Percentiles rank a stretch among this genome's conserved stretches.
Conservation (phyloP, 2,113 vertebrate genomes). For the Miniopterus natalensis region DNA sequence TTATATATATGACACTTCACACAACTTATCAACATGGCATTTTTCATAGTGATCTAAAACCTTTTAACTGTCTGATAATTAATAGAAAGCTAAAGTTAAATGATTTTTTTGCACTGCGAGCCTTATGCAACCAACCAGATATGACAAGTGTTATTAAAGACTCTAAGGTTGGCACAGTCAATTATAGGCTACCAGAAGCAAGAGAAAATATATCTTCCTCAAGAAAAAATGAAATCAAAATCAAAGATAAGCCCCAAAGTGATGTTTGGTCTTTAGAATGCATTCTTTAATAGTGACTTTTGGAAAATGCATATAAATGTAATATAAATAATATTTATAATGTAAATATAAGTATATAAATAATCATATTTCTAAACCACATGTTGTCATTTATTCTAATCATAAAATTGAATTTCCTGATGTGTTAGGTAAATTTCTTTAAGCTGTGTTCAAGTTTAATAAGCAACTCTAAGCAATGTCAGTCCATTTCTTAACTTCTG, state of each 20-base stretch:
- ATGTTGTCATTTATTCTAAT: slow-evolving; percentile 90
- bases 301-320: slow-evolving; percentile 87
- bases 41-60: slow-evolving; percentile 93
- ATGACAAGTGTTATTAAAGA: slow-evolving; percentile 95
- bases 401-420: slow-evolving; percentile 91
- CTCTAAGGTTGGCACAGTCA: slow-evolving; percentile 93
- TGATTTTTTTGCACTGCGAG: slow-evolving; percentile 95
- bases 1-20: slow-evolving; percentile 84
- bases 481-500: slow-evolving; percentile 91
- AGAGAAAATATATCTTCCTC: slow-evolving; percentile 93
- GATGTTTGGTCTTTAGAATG: slow-evolving; percentile 94
- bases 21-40: slow-evolving; percentile 94
- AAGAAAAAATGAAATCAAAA: slow-evolving; percentile 88
- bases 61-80: slow-evolving; percentile 94
- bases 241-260: slow-evolving; percentile 95
- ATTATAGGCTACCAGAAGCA: slow-evolving; percentile 94
- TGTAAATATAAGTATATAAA: slow-evolving; percentile 85
- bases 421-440: slow-evolving; percentile 92
- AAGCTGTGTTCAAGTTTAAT: slow-evolving; percentile 92
- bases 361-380: slow-evolving; percentile 91
- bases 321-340: not conserved
- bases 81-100: slow-evolving; percentile 93
- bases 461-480: slow-evolving; percentile 90
- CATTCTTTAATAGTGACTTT: slow-evolving; percentile 94
- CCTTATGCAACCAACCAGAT: slow-evolving; percentile 93